Percentiles rank a stretch among this genome's conserved stretches.
Evolutionary conservation across 1,140 invertebrate species (phyloP).

Genomic region (Oscheius sp.): DNA sequence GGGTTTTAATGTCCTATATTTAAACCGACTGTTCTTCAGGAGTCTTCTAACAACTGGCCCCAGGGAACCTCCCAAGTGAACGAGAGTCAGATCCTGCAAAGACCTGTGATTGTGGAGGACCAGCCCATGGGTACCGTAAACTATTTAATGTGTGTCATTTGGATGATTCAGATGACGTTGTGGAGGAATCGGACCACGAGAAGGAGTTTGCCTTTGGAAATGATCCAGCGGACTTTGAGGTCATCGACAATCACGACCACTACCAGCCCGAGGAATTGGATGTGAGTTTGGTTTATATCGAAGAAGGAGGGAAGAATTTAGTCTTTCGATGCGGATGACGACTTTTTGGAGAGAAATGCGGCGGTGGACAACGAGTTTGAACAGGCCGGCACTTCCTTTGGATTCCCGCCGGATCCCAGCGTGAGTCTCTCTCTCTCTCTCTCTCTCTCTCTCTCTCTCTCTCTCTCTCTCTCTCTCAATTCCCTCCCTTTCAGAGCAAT

Average conservation of each 20-base stretch:
- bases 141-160: not conserved
- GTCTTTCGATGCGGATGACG: not conserved
- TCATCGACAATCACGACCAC: not conserved
- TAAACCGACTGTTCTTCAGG: not conserved
- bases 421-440: no score
- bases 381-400: no score
- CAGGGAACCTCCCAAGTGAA: not conserved
- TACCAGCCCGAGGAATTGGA: not conserved
- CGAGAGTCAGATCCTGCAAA: not conserved
- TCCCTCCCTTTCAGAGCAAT: not conserved
- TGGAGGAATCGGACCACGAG: not conserved
- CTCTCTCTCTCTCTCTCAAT: conserved; percentile 1
- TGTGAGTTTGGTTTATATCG: not conserved
- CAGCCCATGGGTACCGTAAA: not conserved
- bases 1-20: no score
- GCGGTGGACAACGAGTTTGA: no score
- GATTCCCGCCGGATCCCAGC: no score
- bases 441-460: no score
- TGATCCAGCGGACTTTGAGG: not conserved
- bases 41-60: not conserved
- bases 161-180: conserved; percentile 1
- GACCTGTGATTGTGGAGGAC: not conserved
- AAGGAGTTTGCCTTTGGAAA: not conserved
- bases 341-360: no score
- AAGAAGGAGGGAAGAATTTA: not conserved